These are phyloP conservation scores for Lordiphosa fenestrarum DNA, from an alignment of 2,888 invertebrate species.

Conservation along the genomic window DNA sequence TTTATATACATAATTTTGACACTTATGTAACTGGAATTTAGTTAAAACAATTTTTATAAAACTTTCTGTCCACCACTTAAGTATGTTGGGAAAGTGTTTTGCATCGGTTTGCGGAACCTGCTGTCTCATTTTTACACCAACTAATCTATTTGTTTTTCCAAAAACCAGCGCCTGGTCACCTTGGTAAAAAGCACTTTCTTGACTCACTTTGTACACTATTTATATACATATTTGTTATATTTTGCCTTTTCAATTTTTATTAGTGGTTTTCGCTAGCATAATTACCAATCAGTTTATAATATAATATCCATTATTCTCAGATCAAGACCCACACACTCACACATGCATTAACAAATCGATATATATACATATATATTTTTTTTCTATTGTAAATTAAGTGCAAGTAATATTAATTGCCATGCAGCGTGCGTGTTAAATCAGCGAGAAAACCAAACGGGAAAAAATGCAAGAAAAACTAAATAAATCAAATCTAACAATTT, in stretches of 20 bases:
- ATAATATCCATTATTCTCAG: conserved; percentile 1
- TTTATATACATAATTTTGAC: neutral
- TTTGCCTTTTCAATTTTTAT: conserved; percentile 1
- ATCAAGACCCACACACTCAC: conserved; percentile 1
- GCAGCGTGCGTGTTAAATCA: conserved; percentile 20
- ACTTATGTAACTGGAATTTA: conserved; percentile 40
- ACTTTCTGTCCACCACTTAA: too few species aligned
- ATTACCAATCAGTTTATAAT: conserved; percentile 37
- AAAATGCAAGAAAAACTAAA: conserved; percentile 41
- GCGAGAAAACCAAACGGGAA: conserved; percentile 13
- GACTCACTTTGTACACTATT: neutral
- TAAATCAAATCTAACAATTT: conserved; percentile 63
- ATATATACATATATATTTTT: conserved; percentile 38
- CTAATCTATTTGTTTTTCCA: too few species aligned
- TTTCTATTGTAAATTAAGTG: conserved; percentile 61
- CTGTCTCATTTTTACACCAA: neutral
- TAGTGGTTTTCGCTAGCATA: conserved; percentile 44
- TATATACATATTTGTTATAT: conserved; percentile 13
- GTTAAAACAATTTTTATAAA: conserved; percentile 49
- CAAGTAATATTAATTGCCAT: conserved; percentile 47
- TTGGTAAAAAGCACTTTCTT: neutral
- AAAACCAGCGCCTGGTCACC: too few species aligned
- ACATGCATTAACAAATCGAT: conserved; percentile 35
- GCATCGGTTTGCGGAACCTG: too few species aligned
- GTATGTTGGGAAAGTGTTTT: too few species aligned